Conservation (phyloP, 2,797 vertebrate species). For the Myotis planiceps region DNA sequence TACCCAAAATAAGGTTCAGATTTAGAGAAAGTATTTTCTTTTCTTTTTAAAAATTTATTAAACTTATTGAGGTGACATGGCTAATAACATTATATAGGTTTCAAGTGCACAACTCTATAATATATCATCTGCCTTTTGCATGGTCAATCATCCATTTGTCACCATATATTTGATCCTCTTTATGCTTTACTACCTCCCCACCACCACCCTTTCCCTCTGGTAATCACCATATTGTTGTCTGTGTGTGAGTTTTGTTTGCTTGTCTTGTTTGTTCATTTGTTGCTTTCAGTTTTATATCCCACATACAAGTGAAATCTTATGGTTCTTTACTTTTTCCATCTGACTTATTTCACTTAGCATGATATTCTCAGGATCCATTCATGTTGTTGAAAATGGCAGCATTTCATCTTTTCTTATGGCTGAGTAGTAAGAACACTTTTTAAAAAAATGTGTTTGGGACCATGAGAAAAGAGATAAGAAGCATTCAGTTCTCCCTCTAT, state of each 20-base stretch:
- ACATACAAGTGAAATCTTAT: not conserved
- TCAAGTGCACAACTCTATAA: not conserved
- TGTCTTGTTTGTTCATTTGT: not conserved
- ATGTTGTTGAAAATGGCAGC: not conserved
- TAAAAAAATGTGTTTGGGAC: not conserved
- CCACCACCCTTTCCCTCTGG: not conserved
- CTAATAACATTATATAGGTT: not conserved
- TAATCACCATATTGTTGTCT: not conserved
- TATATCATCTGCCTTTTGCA: not conserved
- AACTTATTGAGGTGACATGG: not conserved
- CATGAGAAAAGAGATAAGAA: not conserved
- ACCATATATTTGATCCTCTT: not conserved
- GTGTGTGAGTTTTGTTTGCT: not conserved
- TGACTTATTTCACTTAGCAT: not conserved
- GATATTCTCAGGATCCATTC: not conserved
- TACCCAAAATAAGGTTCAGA: not conserved
- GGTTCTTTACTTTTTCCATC: not conserved
- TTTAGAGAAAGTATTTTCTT: not conserved
- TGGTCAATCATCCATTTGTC: not conserved
- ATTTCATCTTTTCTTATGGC: not conserved
- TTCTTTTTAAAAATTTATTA: not conserved
- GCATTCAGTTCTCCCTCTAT: not conserved
- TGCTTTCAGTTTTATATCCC: not conserved
- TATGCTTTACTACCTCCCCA: not conserved
- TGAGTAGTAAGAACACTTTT: not conserved